Evolutionary conservation across 1,140 invertebrate genomes (phyloP).

Genomic region (Ceratina japonica): DNA sequence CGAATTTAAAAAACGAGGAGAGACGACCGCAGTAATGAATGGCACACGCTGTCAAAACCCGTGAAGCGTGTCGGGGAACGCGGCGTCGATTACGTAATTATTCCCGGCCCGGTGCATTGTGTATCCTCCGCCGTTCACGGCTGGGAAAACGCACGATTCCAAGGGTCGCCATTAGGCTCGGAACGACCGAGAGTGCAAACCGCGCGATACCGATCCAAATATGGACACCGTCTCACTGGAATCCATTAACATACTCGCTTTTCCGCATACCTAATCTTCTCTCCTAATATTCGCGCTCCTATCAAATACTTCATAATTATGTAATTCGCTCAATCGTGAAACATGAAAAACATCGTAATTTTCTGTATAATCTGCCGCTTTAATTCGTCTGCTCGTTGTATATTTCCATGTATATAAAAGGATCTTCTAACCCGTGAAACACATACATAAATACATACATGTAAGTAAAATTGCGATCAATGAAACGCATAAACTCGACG

Average conservation of each 20-base stretch:
- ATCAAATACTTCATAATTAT: background rate
- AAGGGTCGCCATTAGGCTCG: conserved; percentile 29
- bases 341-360: too few species aligned
- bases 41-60: conserved; percentile 66
- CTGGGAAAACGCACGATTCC: conserved; percentile 65
- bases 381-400: too few species aligned
- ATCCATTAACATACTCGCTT: conserved; percentile 6
- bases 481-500: too few species aligned
- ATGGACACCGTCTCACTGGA: background rate
- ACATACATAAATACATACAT: too few species aligned
- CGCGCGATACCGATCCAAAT: background rate
- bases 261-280: conserved; percentile 22
- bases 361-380: too few species aligned
- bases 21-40: conserved; percentile 59
- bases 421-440: too few species aligned
- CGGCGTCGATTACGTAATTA: conserved; percentile 57
- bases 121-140: conserved; percentile 41
- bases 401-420: too few species aligned
- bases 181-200: conserved; percentile 12
- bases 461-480: too few species aligned
- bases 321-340: too few species aligned
- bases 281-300: background rate
- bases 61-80: conserved; percentile 65
- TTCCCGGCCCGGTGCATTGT: conserved; percentile 37
- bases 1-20: conserved; percentile 19